Evolutionary conservation across 92 coral and sea anemone species (phyloP), one percentile per base, ranked within the genome.

Genomic region (Zoanthus solanderi): DNA sequence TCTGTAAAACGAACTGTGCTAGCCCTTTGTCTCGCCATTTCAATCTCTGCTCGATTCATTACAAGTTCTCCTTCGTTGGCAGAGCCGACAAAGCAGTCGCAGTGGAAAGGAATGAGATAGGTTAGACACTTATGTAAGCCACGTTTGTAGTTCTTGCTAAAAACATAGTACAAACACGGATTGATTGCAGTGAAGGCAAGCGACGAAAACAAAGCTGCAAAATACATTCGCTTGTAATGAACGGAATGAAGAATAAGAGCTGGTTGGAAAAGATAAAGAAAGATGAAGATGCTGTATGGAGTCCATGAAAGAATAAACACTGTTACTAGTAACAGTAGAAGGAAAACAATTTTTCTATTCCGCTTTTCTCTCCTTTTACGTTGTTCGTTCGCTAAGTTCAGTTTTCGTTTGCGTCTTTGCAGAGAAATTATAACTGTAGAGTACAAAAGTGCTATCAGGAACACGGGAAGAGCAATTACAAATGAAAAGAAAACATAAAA

Each of bases 141-240:
- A 13, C 42, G 85, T 6, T 58, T 71, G 61, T 81, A 81, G 60
- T 65, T 81, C n/a, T 81, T 81, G 85, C 66, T 81, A 13, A 81
- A 81, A 5, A 65, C 71, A 15, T 81, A 81, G n/a, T 81, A 81
- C n/a, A 81, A 71, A 30, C 60, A 66, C 5, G 85, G 85, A 10
- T 81, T 81, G 29, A 81, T 46, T 18, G 75, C 85, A 29, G 85
- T 81, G 14, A 66, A 81, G n/a, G 85, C 48, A 6, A 81, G 75
- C 18, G 85, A 81, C 42, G 58, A 81, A 50, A 81, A 81, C 75
- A 81, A 81, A 47, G 85, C 74, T 13, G 85, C 60, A 71, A 81
- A 81, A 13, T 48, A 48, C 44, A 81, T 32, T 23, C 44, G 46
- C 0, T 15, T 2, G 31, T 66, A 65, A 48, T 81, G 85, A 48